Evolutionary conservation across 2,888 invertebrate genomes (phyloP), one percentile per base, ranked within the genome.

Genomic region (Volucella inanis): DNA sequence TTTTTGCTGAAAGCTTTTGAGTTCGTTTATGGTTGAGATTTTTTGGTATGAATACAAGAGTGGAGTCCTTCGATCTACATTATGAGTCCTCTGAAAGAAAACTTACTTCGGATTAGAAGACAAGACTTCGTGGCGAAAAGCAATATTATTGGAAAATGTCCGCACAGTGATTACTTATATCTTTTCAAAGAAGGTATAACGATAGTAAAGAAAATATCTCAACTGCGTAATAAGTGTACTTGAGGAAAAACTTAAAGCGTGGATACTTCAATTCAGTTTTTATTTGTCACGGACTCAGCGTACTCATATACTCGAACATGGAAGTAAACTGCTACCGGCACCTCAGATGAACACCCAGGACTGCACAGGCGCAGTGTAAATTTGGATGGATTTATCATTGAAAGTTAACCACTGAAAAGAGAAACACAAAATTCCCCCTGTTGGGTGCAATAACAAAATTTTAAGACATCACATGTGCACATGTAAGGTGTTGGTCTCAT

Each of bases 391-490:
- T 22, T 39, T 14, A 14, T 57, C n/a, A 49, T 65, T 39, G 45
- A 61, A 45, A 61, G 22, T 59, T 47, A 55, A 22, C 22, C 31
- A 41, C 57, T 59, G 10, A 22, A 52, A 31, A 41, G 57, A 41
- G 61, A 22, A 31, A 22, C 8, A 64, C 41, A 8, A 55, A 47
- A 49, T 31, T 6, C 31, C 31, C 31, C 31, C 31, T 31, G 6
- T 12, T 10, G 15, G 39, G 14, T 38, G 43, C 15, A 68, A 59
- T 64, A 61, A 67, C 71, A 72, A 68, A 67, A 67, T 67, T 41
- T 3, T 14, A 50, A 57, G 54, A 50, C 54, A 72, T 78, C 81
- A 76, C 67, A 85, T 77, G 81, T 85, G 81, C 80, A 85, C 55
- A 67, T 77, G 81, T 76, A 81, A 85, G 70, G 64, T 52, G 15